A percentile compares a stretch with the other conserved stretches of the same genome.
phyloP scores from a whole-genome alignment of 2,888 invertebrate genomes.

The Drosophila subsilvestris region DNA sequence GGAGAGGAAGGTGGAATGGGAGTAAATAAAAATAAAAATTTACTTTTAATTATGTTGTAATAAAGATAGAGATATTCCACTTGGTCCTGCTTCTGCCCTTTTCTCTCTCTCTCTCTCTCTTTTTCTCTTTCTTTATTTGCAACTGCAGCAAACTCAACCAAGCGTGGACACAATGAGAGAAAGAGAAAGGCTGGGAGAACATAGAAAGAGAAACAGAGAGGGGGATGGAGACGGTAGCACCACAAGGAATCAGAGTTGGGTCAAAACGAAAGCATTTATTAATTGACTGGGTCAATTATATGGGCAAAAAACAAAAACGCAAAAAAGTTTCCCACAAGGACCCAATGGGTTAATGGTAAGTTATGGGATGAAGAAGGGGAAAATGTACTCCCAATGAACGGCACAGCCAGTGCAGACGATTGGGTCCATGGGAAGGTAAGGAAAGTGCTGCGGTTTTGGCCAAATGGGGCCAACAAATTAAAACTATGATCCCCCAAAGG shows the following conservation, averaged over 20 bases:
- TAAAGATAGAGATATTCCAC: slow-evolving; percentile 56
- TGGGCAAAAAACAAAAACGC: slow-evolving; percentile 12
- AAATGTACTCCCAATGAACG: neutral
- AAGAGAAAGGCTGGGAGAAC: slow-evolving; percentile 9
- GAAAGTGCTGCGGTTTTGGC: neutral
- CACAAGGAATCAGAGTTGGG: slow-evolving; percentile 37
- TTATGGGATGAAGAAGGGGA: neutral
- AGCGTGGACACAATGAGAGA: slow-evolving; percentile 12
- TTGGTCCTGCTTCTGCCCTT: slow-evolving; percentile 26
- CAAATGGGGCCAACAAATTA: slow-evolving; percentile 30
- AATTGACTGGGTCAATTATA: slow-evolving; percentile 62
- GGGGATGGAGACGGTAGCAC: too few relatives aligned
- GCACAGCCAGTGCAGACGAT: neutral
- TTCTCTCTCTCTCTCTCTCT: neutral
- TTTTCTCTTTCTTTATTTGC: neutral
- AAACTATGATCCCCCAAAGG: neutral
- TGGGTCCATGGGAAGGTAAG: neutral
- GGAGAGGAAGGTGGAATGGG: neutral
- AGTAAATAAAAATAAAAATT: slow-evolving; percentile 43
- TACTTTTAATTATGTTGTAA: slow-evolving; percentile 67
- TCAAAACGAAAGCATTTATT: slow-evolving; percentile 60
- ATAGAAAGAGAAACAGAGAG: slow-evolving; percentile 18
- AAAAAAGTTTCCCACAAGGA: slow-evolving; percentile 39
- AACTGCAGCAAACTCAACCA: slow-evolving; percentile 24
- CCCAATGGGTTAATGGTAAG: slow-evolving; percentile 6